Evolutionary conservation across 2,888 invertebrate genomes (phyloP).

Genomic region (Acanthopleura granulata): DNA sequence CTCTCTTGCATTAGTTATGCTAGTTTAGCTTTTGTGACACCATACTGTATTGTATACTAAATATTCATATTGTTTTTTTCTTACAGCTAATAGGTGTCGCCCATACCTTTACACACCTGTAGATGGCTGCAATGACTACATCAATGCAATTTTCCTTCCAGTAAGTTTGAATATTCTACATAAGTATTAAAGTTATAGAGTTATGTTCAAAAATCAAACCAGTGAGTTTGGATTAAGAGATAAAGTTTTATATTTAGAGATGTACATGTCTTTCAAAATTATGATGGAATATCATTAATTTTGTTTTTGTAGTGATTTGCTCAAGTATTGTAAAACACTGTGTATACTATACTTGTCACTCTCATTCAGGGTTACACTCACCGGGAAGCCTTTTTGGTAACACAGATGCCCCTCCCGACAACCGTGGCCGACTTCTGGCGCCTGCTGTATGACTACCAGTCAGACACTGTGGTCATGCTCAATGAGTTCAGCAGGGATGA

Average conservation of each 20-base stretch:
- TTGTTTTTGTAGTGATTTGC: no score
- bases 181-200: no score
- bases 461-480: conserved; percentile 67
- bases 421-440: conserved; percentile 70
- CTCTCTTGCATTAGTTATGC: no score
- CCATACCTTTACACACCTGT: conserved; percentile 60
- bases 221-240: no score
- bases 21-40: no score
- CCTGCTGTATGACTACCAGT: conserved; percentile 65
- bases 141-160: conserved; percentile 61
- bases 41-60: no score
- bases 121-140: conserved; percentile 61
- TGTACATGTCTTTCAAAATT: no score
- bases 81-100: conserved; percentile 58
- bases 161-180: conserved; percentile 42
- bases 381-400: conserved; percentile 67
- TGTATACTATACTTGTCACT: not conserved
- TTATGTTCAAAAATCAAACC: no score
- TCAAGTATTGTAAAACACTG: no score
- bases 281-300: no score
- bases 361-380: conserved; percentile 67
- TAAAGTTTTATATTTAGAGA: no score
- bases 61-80: not conserved
- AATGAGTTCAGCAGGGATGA: conserved; percentile 67
- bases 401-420: conserved; percentile 69